Base-by-base conservation (phyloP, 2,888 invertebrate genomes). In the Incurvaria masculella region DNA sequence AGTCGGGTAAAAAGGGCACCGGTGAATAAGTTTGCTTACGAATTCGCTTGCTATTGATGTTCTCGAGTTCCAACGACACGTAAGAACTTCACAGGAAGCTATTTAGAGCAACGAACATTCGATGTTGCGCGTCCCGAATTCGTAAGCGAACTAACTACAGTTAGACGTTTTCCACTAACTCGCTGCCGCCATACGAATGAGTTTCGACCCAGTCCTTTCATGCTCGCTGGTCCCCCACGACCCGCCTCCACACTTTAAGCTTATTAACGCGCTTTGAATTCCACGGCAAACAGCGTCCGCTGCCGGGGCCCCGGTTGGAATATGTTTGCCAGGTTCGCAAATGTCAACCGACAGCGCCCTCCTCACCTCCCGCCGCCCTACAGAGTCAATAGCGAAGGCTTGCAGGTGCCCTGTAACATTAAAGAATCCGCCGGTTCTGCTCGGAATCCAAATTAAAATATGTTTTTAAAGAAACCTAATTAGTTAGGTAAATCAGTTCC, bases 391-490 rank as follows among this genome's bases (percentile, higher is more conserved):
- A 66, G 60, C 57, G 57, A 60, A 64, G 64, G 67, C 65, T 67
- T 66, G 66, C 61, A 63, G 64, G 62, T 66, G 63, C 68, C 67
- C 63, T 74, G 68, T 71, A 74, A 75, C 73, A 74, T 75, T 74
- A 69, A 73, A 72, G 65, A 72, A 68, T 65, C 67, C 21, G 14
- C 18, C 11, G 10, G 5, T 6, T 4, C 19, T 14, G 10, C 41
- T 41, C 41, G 20, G 3, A n/a, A n/a, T 64, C 68, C 74, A 74
- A 76, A 78, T 78, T 76, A 76, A 76, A 76, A 74, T 71, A 75
- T 75, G 74, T 73, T 75, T 73, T 73, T 72, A 73, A 64, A 67
- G 65, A 74, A 75, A 78, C 76, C 72, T 73, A 74, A 78, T 76
- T 78, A 76, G 66, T 64, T 66, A 72, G 75, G 70, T 64, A 68